Evolutionary conservation across 2,888 invertebrate species (phyloP), one percentile per base, ranked within the genome.

Genomic region (Zootermopsis nevadensis): DNA sequence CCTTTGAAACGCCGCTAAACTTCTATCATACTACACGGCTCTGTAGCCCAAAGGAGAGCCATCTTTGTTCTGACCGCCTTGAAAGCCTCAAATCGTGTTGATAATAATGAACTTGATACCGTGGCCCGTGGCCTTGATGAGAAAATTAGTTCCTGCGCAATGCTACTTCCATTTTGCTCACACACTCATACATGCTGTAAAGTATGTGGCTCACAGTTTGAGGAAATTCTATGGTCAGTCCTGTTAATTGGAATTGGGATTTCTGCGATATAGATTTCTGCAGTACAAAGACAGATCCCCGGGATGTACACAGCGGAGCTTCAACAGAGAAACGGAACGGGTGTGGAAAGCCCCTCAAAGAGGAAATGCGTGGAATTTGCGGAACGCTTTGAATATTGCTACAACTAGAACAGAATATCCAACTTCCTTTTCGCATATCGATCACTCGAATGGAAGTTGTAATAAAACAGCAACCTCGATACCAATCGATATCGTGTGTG

Each of bases 311-410:
- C 15, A 33, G 27, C 33, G 30, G 33, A 33, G 30, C 24, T 31
- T 30, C 10, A 77, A 77, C 53, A 77, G 77, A 24, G 55, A 48
- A 77, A 77, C 77, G 55, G 53, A 38, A 24, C 53, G 77, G 77
- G 53, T 48, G 48, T 53, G 77, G 55, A 33, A 79, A 79, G 60
- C 79, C n/a, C 79, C 79, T 82, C 82, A 82, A 82, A 82, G 82
- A 33, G 82, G 76, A 82, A 82, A 82, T 82, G 82, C 60, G 82
- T 53, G 82, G 82, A 82, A 82, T 82, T 82, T 82, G 82, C 76
- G 82, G 82, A 48, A 74, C 55, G 82, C 82, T 82, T 82, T 82
- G 82, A 82, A 82, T 82, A 82, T 82, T 82, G 82, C 82, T 79
- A 42, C 79, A 66, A 79, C 66, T 79, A 66, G 79, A 74, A 74